A percentile compares a stretch with the other conserved stretches of the same genome.
Conservation (phyloP, 2,113 vertebrate genomes). For the Callocephalon fimbriatum region DNA sequence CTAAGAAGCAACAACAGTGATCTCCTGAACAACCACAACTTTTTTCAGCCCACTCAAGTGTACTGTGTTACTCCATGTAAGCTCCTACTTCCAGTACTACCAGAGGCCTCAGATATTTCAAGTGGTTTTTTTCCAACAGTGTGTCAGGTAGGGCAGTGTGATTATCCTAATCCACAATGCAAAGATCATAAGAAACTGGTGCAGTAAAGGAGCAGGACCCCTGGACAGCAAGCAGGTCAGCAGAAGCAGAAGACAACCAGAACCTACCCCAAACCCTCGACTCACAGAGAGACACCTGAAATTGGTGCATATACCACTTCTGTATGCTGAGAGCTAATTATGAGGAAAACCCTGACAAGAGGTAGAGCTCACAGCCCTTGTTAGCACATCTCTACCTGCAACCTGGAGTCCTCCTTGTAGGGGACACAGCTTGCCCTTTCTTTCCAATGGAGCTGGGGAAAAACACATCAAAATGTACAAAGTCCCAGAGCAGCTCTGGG, state of each 20-base stretch:
- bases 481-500: not conserved
- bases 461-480: fast-evolving
- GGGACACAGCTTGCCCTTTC: not conserved
- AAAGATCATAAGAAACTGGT: not conserved
- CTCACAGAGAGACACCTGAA: not conserved
- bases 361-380: not conserved
- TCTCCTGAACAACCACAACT: not conserved
- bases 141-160: not conserved
- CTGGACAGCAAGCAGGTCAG: not conserved
- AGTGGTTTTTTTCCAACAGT: not conserved
- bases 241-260: not conserved
- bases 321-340: not conserved
- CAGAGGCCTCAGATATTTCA: not conserved
- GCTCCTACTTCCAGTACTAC: not conserved
- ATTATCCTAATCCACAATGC: not conserved
- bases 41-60: not conserved
- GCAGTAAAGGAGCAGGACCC: not conserved
- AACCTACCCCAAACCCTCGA: fast-evolving
- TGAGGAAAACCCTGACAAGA: not conserved
- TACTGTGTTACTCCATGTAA: not conserved
- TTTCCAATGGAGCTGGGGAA: not conserved
- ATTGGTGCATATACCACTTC: fast-evolving
- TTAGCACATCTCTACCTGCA: not conserved
- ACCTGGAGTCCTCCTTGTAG: not conserved
- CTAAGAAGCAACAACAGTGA: not conserved